Percentiles rank a stretch among this genome's conserved stretches.
Evolutionary conservation across 2,113 vertebrate species (phyloP).

Genomic region (Argyrosomus japonicus): DNA sequence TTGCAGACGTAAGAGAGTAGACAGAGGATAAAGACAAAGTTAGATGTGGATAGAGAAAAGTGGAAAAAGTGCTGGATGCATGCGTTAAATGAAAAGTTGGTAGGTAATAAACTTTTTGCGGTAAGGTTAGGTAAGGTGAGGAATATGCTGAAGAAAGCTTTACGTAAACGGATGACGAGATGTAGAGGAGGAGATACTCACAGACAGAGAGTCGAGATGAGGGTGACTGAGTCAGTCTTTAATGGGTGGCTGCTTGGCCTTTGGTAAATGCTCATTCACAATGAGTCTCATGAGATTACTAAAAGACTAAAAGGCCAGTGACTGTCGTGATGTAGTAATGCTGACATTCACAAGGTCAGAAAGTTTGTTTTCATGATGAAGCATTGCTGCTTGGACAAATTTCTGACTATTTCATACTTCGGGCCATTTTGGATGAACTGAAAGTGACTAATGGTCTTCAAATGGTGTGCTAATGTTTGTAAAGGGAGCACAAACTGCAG

Average conservation of each 20-base stretch:
- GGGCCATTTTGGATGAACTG: conserved; percentile 13
- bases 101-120: not conserved
- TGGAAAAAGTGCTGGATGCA: not conserved
- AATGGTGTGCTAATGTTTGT: not conserved
- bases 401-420: conserved; percentile 36
- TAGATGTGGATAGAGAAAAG: not conserved
- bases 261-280: conserved; percentile 22
- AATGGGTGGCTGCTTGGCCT: conserved; percentile 10
- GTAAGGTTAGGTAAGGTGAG: not conserved
- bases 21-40: conserved; percentile 17
- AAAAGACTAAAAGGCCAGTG: conserved; percentile 15
- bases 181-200: not conserved
- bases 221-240: not conserved
- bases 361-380: conserved; percentile 14
- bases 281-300: conserved; percentile 11
- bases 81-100: conserved; percentile 8
- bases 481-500: conserved; percentile 8
- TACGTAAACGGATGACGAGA: conserved; percentile 7
- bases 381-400: conserved; percentile 30
- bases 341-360: conserved; percentile 40
- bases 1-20: not conserved
- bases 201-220: not conserved
- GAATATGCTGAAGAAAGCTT: not conserved
- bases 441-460: conserved; percentile 32
- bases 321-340: not conserved